Evolutionary conservation across 2,113 vertebrate genomes (phyloP).

Genomic region (Platysternon megacephalum): DNA sequence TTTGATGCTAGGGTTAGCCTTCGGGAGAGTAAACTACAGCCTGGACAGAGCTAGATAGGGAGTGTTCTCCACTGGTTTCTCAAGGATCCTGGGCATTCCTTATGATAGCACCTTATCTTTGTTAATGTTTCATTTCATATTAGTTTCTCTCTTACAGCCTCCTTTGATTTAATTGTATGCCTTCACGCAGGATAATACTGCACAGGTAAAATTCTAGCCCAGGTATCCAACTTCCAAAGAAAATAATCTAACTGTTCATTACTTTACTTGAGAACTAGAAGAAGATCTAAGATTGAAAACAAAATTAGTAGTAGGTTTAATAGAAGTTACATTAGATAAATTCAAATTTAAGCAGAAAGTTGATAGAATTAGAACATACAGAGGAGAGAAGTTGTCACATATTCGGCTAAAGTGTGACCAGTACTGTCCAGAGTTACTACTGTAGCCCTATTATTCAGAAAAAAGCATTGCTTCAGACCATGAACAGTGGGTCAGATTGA

Average conservation of each 20-base stretch:
- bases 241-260: not conserved
- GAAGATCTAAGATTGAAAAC: not conserved
- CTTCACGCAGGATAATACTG: not conserved
- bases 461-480: not conserved
- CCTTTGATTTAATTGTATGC: not conserved
- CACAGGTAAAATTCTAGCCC: not conserved
- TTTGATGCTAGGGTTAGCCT: not conserved
- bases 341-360: not conserved
- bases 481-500: not conserved
- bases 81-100: not conserved
- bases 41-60: not conserved
- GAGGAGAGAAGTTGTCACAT: not conserved
- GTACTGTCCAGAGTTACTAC: not conserved
- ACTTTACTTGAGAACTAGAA: not conserved
- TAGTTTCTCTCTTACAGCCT: not conserved
- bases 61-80: not conserved
- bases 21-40: not conserved
- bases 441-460: not conserved
- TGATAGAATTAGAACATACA: not conserved
- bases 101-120: not conserved
- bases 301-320: not conserved
- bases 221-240: not conserved
- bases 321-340: not conserved
- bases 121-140: not conserved
- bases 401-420: not conserved